phyloP scores from a whole-genome alignment of 92 coral and sea anemone genomes.

The Zoanthus gigantus region DNA sequence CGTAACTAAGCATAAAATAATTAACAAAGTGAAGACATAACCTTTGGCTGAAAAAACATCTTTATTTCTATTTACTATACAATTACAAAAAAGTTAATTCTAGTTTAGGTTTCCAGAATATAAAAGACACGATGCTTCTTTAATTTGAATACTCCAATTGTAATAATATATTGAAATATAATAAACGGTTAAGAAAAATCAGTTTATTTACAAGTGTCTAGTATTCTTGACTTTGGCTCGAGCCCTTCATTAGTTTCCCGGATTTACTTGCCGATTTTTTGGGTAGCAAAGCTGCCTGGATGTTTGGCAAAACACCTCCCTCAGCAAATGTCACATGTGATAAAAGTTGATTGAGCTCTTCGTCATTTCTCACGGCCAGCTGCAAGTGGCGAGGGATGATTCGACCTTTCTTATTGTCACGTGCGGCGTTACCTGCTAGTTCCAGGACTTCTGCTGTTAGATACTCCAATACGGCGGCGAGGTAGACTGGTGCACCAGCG shows the following conservation, averaged over 20 bases:
- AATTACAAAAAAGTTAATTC: no score
- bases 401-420: slow-evolving; percentile 73
- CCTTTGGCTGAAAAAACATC: no score
- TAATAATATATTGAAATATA: no score
- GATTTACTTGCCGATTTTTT: slow-evolving; percentile 62
- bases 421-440: slow-evolving; percentile 19
- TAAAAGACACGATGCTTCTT: no score
- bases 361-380: slow-evolving; percentile 73
- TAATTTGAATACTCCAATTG: no score
- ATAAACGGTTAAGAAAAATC: no score
- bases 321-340: slow-evolving; percentile 73
- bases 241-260: slow-evolving; percentile 43
- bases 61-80: no score
- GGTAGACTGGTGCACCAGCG: no score
- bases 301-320: slow-evolving; percentile 72
- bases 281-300: slow-evolving; percentile 68
- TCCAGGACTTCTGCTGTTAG: slow-evolving; percentile 70
- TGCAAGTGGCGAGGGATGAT: slow-evolving; percentile 75
- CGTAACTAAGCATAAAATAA: no score
- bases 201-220: slow-evolving; percentile 7
- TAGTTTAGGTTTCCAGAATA: no score
- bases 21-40: no score
- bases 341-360: slow-evolving; percentile 68
- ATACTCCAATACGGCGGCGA: slow-evolving; percentile 56
- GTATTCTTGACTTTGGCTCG: slow-evolving; percentile 71